Conservation (phyloP, 53 echinoderm and acorn worm species). For the Pentamera pediparva region DNA sequence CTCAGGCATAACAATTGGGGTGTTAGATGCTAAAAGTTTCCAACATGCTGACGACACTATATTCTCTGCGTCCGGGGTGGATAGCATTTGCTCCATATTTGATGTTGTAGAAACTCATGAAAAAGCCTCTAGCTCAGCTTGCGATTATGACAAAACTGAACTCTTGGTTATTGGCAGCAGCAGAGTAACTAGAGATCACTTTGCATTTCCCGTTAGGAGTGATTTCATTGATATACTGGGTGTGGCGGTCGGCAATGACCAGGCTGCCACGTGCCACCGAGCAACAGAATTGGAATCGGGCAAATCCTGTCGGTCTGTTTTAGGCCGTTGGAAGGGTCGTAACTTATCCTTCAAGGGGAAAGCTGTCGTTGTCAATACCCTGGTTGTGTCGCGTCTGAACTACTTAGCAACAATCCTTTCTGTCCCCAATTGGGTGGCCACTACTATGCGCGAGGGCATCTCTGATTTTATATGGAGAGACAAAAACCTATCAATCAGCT, state of each 20-base stretch:
- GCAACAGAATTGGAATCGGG: no score
- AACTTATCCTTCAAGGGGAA: conserved; percentile 21
- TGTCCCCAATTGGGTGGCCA: not conserved
- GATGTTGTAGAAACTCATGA: not conserved
- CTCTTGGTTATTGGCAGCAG: not conserved
- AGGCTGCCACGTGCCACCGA: no score
- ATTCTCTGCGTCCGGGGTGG: not conserved
- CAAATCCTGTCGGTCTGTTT: not conserved
- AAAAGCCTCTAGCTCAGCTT: conserved; percentile 11
- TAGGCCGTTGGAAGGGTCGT: conserved; percentile 5
- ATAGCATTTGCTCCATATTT: not conserved
- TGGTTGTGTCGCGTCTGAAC: conserved; percentile 5
- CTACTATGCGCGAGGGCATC: not conserved
- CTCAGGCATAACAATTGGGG: not conserved
- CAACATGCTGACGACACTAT: conserved; percentile 37
- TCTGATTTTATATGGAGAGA: conserved; percentile 23
- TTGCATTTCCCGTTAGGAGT: not conserved
- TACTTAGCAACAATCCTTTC: conserved; percentile 13
- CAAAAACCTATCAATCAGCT: not conserved
- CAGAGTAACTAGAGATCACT: not conserved
- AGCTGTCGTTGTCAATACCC: conserved; percentile 22
- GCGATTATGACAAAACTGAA: conserved; percentile 30
- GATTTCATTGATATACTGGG: not conserved
- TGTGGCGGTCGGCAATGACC: conserved; percentile 12
- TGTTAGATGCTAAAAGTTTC: conserved; percentile 6